A percentile compares a stretch with the other conserved stretches of the same genome.
Conservation (phyloP, 2,113 vertebrate species). For the Prionailurus viverrinus region DNA sequence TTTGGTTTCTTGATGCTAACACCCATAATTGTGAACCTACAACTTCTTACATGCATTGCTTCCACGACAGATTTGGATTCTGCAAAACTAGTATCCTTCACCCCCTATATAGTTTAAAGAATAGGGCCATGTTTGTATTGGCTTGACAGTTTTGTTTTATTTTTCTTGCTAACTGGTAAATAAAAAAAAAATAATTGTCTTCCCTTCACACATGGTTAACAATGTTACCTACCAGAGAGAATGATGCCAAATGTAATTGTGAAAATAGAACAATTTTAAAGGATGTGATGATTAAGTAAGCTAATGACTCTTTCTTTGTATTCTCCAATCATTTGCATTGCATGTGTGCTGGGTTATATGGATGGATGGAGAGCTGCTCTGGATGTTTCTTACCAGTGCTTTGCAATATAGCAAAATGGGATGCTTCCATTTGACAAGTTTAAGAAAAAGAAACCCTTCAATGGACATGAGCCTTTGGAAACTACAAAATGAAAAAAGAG, state of each 20-base stretch:
- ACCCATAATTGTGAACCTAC: neutral
- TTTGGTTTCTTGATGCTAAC: neutral
- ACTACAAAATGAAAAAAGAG: neutral
- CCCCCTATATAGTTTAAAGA: neutral
- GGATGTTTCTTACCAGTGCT: neutral
- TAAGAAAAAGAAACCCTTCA: neutral
- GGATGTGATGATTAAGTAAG: neutral
- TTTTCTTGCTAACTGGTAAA: neutral
- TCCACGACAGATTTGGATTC: neutral
- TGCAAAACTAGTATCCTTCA: neutral
- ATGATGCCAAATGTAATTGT: neutral
- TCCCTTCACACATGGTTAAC: neutral
- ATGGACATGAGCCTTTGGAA: neutral
- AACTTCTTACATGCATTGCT: neutral
- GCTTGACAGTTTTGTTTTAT: neutral
- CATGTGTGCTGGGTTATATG: neutral
- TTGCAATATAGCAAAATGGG: neutral
- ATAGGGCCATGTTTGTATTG: neutral
- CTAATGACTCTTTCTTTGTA: neutral
- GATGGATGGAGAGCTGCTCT: neutral
- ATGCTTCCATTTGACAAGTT: neutral
- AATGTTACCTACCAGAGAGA: neutral
- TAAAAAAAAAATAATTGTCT: neutral
- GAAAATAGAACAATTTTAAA: conserved; percentile 17
- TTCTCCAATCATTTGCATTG: neutral